phyloP scores from a whole-genome alignment of 2,113 vertebrate species.

The Asarcornis scutulata region DNA sequence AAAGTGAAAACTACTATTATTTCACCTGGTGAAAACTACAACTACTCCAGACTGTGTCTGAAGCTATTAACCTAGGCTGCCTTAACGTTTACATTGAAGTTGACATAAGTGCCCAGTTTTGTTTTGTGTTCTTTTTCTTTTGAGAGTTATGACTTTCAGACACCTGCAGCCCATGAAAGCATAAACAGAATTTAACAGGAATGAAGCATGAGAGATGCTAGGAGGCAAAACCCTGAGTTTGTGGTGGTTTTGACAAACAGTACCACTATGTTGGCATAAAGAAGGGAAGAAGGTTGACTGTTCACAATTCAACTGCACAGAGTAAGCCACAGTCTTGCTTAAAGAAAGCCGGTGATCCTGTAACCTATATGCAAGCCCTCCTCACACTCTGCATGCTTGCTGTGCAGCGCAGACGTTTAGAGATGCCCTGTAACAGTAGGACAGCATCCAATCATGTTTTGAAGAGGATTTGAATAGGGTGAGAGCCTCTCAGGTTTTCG shows the following conservation, averaged over 20 bases:
- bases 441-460: background rate
- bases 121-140: background rate
- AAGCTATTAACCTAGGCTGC: background rate
- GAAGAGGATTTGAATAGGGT: background rate
- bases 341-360: background rate
- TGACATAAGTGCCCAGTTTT: background rate
- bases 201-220: background rate
- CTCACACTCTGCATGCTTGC: fast-evolving
- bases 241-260: background rate
- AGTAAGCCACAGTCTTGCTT: background rate
- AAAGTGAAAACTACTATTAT: background rate
- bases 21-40: background rate
- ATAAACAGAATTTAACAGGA: background rate
- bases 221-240: background rate
- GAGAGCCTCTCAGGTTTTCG: background rate
- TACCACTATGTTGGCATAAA: fast-evolving
- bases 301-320: background rate
- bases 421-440: background rate
- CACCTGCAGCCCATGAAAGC: background rate
- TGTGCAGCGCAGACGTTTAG: fast-evolving
- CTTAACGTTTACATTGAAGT: background rate
- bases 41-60: background rate
- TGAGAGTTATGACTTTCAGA: background rate
- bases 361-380: background rate
- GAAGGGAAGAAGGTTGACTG: fast-evolving